Conservation (phyloP, 2,888 invertebrate genomes). For the Empis livida region DNA sequence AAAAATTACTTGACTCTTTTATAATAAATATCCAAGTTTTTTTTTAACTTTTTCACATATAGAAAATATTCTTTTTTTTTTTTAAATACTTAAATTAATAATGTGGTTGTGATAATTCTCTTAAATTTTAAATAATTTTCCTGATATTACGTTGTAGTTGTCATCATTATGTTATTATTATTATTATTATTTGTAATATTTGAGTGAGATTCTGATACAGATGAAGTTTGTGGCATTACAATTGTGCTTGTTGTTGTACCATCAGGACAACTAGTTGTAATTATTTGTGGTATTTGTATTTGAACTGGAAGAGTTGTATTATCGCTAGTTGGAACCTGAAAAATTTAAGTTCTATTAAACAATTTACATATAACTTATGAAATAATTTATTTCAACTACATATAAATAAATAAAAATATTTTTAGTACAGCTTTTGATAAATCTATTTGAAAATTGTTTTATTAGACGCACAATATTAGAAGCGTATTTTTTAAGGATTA, state of each 20-base stretch:
- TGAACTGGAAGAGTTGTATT: conserved; percentile 49
- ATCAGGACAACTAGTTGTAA: conserved; percentile 18
- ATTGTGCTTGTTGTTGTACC: conserved; percentile 16
- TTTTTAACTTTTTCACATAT: too few relatives aligned
- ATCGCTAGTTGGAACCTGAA: conserved; percentile 45
- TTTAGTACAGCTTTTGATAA: too few relatives aligned
- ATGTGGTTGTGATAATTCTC: neutral
- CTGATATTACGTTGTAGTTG: neutral
- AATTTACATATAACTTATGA: neutral
- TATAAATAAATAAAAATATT: too few relatives aligned
- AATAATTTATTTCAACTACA: too few relatives aligned
- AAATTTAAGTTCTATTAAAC: too few relatives aligned
- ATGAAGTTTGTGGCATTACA: conserved; percentile 10
- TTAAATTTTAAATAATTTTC: neutral
- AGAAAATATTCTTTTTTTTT: neutral
- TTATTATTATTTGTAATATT: neutral
- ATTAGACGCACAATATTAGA: too few relatives aligned
- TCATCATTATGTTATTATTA: too few relatives aligned
- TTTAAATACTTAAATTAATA: neutral
- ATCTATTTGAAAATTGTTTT: too few relatives aligned
- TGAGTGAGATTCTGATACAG: conserved; percentile 9
- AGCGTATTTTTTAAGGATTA: too few relatives aligned
- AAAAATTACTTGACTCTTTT: too few relatives aligned
- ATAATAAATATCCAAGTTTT: too few relatives aligned
- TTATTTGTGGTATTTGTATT: conserved; percentile 47